Conservation (phyloP, 37 sponge, comb jelly and placozoan species). For the Hexactinellida sp. region DNA sequence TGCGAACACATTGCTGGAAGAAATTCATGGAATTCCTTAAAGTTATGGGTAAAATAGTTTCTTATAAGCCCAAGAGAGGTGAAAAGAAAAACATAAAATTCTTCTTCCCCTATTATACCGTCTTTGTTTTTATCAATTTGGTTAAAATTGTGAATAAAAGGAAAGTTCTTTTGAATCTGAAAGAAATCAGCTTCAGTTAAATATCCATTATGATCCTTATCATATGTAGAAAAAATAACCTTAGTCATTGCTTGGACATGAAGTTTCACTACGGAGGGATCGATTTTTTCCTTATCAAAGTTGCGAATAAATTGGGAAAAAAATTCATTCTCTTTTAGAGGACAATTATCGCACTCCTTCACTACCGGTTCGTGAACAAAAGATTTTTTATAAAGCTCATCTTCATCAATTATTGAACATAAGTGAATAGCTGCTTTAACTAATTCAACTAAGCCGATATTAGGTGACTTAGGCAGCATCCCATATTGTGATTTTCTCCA, state of each 20-base stretch:
- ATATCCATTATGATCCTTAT: conserved; percentile 7
- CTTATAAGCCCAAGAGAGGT: background rate
- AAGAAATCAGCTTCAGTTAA: background rate
- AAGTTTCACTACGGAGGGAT: background rate
- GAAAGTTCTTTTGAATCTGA: background rate
- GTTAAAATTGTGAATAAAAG: background rate
- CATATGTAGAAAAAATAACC: background rate
- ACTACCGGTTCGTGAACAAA: background rate
- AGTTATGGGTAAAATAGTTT: background rate
- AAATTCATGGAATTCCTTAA: conserved; percentile 6
- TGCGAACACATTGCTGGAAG: background rate
- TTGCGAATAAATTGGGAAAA: background rate
- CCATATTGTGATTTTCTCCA: background rate
- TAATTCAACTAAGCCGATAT: background rate
- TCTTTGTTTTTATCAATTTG: background rate
- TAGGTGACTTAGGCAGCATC: background rate
- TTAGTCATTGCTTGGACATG: background rate
- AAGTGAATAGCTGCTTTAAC: background rate
- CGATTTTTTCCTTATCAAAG: background rate
- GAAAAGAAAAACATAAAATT: background rate
- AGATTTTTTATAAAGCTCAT: background rate
- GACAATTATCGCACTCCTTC: background rate
- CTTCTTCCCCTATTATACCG: background rate
- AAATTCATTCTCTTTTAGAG: background rate
- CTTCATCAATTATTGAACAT: background rate